phyloP scores from a whole-genome alignment of 2,888 invertebrate species.

The Lepetodrilus schrolli region DNA sequence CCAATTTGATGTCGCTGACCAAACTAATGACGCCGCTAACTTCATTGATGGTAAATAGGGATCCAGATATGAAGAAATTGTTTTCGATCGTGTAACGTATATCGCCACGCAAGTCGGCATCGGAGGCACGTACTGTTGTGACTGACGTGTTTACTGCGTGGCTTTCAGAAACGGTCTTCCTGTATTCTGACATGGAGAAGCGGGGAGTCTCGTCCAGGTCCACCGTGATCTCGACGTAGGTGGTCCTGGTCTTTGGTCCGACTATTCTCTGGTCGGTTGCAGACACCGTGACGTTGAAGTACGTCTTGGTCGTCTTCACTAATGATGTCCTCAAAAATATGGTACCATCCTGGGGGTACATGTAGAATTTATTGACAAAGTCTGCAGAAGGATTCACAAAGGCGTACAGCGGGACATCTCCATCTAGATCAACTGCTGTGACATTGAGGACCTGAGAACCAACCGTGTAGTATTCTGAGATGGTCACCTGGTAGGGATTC shows the following conservation, averaged over 20 bases:
- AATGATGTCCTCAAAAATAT: slow-evolving; percentile 43
- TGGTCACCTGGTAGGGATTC: slow-evolving; percentile 30
- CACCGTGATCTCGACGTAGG: slow-evolving; percentile 4
- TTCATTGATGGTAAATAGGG: slow-evolving; percentile 58
- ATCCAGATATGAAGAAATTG: slow-evolving; percentile 64
- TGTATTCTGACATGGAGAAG: not conserved
- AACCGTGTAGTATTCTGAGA: slow-evolving; percentile 48
- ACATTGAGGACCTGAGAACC: slow-evolving; percentile 48
- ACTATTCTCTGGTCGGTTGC: slow-evolving; percentile 1
- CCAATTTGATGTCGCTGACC: slow-evolving; percentile 29
- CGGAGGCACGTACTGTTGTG: not conserved
- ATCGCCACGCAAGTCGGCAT: not conserved
- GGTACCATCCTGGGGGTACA: slow-evolving; percentile 54
- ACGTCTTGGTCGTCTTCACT: not conserved
- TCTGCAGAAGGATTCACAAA: slow-evolving; percentile 35
- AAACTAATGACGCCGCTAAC: slow-evolving; percentile 30
- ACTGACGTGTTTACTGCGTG: not conserved
- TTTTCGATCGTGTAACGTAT: slow-evolving; percentile 28
- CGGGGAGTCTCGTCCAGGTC: not conserved
- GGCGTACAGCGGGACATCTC: slow-evolving; percentile 34
- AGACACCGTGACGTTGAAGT: not conserved
- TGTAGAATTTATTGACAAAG: slow-evolving; percentile 52
- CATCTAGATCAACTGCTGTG: slow-evolving; percentile 49
- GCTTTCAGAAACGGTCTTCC: not conserved
- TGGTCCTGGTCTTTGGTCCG: not conserved